phyloP scores from a whole-genome alignment of 2,888 invertebrate species.

The Orthosia incerta region DNA sequence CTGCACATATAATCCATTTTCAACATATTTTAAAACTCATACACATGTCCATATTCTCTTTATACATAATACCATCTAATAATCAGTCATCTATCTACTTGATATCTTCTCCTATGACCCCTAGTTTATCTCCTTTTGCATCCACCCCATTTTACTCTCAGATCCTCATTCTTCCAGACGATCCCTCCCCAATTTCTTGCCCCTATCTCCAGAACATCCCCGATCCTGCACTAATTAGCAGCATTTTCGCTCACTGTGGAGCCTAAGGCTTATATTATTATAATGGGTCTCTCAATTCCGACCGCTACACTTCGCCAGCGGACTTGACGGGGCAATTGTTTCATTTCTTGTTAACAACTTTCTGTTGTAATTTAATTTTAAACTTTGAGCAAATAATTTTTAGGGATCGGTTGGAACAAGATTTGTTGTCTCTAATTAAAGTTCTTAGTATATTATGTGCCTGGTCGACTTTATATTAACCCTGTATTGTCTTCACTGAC shows the following conservation, averaged over 20 bases:
- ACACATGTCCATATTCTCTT: background rate
- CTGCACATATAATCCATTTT: background rate
- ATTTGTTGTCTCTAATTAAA: conserved; percentile 23
- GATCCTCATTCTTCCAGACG: background rate
- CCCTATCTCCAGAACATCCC: conserved; percentile 53
- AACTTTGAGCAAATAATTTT: conserved; percentile 69
- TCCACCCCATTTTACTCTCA: background rate
- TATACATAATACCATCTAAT: background rate
- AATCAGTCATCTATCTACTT: background rate
- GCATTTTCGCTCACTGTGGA: conserved; percentile 62
- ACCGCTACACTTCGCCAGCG: conserved; percentile 50
- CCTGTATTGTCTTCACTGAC: too few relatives aligned
- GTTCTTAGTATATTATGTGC: background rate
- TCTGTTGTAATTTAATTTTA: conserved; percentile 71
- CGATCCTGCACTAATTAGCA: conserved; percentile 73
- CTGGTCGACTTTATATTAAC: background rate
- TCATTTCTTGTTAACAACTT: conserved; percentile 68
- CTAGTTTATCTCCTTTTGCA: background rate
- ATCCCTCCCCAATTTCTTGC: background rate
- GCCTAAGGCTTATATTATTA: conserved; percentile 77
- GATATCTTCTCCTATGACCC: background rate
- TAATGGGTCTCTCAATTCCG: conserved; percentile 65
- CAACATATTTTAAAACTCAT: background rate
- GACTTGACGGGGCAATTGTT: conserved; percentile 63
- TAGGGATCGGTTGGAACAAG: conserved; percentile 27